phyloP scores from a whole-genome alignment of 2,113 vertebrate species.

The Poecilia latipinna region DNA sequence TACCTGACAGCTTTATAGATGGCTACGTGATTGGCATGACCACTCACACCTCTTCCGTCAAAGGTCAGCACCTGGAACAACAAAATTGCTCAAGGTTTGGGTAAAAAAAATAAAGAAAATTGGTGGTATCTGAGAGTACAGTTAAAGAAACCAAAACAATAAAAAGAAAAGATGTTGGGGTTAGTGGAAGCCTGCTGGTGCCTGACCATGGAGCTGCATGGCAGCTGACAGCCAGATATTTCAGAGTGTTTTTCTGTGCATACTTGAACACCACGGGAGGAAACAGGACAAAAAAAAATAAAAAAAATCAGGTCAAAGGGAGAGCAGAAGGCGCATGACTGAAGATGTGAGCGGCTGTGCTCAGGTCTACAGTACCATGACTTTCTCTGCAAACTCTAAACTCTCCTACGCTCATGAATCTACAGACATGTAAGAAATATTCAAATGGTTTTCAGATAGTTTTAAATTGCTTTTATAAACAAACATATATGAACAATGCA shows the following conservation, averaged over 20 bases:
- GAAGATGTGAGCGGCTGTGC: slow-evolving; percentile 36
- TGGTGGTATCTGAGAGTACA: slow-evolving; percentile 33
- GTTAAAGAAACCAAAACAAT: slow-evolving; percentile 31
- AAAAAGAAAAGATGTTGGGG: slow-evolving; percentile 14
- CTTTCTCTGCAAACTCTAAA: slow-evolving; percentile 32
- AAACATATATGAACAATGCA: too few species aligned
- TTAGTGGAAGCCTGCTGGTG: slow-evolving; percentile 35
- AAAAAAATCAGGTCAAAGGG: slow-evolving; percentile 51
- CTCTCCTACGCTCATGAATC: neutral
- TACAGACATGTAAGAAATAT: neutral
- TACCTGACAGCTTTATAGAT: slow-evolving; percentile 89
- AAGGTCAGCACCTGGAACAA: slow-evolving; percentile 92
- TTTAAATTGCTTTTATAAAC: too few species aligned
- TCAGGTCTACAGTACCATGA: slow-evolving; percentile 15
- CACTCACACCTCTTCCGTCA: slow-evolving; percentile 89
- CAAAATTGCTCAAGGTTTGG: slow-evolving; percentile 39
- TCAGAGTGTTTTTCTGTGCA: slow-evolving; percentile 61
- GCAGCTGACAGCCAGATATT: slow-evolving; percentile 64
- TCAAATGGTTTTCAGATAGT: neutral
- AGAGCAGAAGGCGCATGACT: slow-evolving; percentile 43
- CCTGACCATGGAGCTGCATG: slow-evolving; percentile 59
- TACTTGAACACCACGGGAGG: slow-evolving; percentile 43
- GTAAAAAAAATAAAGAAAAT: slow-evolving; percentile 13
- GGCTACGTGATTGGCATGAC: slow-evolving; percentile 90
- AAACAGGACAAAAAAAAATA: slow-evolving; percentile 23